Conservation (phyloP, 1,140 invertebrate species). For the Cotesia vestalis region DNA sequence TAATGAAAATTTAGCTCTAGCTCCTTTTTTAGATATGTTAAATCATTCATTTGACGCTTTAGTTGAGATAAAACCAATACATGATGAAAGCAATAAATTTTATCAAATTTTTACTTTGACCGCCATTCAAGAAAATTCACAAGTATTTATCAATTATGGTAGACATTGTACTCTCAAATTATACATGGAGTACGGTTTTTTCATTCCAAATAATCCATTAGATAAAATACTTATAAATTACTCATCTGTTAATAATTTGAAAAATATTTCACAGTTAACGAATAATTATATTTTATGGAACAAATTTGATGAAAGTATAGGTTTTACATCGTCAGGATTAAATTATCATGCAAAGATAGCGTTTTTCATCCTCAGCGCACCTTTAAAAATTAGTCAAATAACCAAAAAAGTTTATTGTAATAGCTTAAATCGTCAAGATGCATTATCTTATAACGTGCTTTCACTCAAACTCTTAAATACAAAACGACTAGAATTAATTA, state of each 20-base stretch:
- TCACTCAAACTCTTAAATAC: constrained; percentile 48
- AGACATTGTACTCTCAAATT: constrained; percentile 74
- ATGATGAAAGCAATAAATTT: constrained; percentile 55
- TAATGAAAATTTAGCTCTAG: constrained; percentile 73
- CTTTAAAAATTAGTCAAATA: constrained; percentile 45
- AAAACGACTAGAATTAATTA: constrained; percentile 45
- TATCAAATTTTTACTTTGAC: constrained; percentile 69
- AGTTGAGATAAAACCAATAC: constrained; percentile 65
- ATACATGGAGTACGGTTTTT: constrained; percentile 80
- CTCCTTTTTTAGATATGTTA: constrained; percentile 81
- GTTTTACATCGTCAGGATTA: constrained; percentile 66
- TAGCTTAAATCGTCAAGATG: constrained; percentile 50
- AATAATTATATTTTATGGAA: constrained; percentile 67
- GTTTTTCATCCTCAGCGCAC: constrained; percentile 56
- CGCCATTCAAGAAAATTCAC: constrained; percentile 65
- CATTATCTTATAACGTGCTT: constrained; percentile 37
- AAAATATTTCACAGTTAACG: constrained; percentile 53
- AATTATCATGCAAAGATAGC: constrained; percentile 66
- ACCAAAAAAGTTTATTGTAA: constrained; percentile 54
- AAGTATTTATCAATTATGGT: constrained; percentile 83
- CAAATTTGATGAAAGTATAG: constrained; percentile 64
- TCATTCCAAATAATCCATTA: constrained; percentile 70
- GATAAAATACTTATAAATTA: constrained; percentile 69
- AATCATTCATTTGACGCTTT: constrained; percentile 74
- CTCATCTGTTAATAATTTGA: constrained; percentile 59